phyloP scores from a whole-genome alignment of 92 coral and sea anemone genomes.

The Muricea muricata region DNA sequence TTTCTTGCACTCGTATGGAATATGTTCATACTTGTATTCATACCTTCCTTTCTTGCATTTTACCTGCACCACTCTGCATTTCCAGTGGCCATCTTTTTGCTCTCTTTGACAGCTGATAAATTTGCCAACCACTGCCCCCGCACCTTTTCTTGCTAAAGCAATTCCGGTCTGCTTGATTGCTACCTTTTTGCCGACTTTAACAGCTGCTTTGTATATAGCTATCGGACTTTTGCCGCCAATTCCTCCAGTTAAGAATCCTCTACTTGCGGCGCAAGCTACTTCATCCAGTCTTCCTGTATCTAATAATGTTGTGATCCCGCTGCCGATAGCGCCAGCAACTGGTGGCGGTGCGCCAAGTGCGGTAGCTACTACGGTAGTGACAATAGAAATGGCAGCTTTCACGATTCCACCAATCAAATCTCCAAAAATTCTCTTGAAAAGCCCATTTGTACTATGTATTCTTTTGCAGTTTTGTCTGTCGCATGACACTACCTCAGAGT shows the following conservation, averaged over 20 bases:
- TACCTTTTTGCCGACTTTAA: no score
- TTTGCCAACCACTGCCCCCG: no score
- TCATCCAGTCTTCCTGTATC: constrained; percentile 39
- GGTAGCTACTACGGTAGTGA: not conserved
- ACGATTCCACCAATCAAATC: not conserved
- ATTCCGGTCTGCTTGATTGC: no score
- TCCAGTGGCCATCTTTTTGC: constrained; percentile 19
- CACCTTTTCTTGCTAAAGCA: no score
- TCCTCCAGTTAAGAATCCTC: not conserved
- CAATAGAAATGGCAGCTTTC: not conserved
- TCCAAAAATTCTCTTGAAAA: constrained; percentile 21
- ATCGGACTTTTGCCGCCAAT: not conserved
- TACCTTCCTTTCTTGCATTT: constrained; percentile 44
- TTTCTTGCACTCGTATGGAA: constrained; percentile 60
- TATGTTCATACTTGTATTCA: constrained; percentile 45
- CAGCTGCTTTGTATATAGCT: no score
- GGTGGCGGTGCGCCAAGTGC: constrained; percentile 7
- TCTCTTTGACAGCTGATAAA: not conserved
- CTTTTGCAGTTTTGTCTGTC: constrained; percentile 42
- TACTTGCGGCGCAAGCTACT: not conserved
- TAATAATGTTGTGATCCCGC: not conserved
- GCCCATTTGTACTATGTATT: constrained; percentile 22
- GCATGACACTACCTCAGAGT: constrained; percentile 42
- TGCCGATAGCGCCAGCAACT: not conserved
- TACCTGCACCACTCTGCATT: constrained; percentile 40